Conservation (phyloP, 1,140 invertebrate species). For the Aphelinus atriplicis region DNA sequence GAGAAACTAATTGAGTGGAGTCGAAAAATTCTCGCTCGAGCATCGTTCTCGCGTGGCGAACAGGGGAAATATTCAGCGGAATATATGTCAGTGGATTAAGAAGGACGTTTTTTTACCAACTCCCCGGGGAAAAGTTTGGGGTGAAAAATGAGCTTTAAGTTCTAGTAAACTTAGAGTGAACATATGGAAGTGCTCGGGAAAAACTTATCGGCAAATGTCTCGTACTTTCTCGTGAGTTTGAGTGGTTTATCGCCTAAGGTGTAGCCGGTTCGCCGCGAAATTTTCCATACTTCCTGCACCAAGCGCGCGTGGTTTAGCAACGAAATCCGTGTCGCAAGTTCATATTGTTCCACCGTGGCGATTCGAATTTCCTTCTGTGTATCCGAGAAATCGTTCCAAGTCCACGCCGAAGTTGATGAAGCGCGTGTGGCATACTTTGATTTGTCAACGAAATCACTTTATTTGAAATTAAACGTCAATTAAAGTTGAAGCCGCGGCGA, state of each 20-base stretch:
- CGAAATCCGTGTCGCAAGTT: no score
- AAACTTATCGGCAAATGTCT: constrained; percentile 30
- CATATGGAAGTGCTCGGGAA: constrained; percentile 23
- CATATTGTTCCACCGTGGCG: no score
- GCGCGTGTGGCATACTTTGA: no score
- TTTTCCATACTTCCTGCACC: neutral
- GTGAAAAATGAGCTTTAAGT: constrained; percentile 14
- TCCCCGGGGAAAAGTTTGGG: constrained; percentile 8
- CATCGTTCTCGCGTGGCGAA: no score
- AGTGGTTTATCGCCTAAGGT: constrained; percentile 23
- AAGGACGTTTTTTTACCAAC: neutral
- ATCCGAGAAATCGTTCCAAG: no score
- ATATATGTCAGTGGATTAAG: neutral
- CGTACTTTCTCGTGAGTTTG: constrained; percentile 14
- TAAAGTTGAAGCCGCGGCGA: constrained; percentile 19
- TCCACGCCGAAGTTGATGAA: no score
- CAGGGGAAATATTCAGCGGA: no score
- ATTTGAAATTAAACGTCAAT: constrained; percentile 20
- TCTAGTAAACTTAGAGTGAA: constrained; percentile 12
- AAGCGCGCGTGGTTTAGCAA: neutral
- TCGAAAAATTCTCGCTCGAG: no score
- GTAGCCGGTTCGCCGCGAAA: neutral
- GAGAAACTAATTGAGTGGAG: no score
- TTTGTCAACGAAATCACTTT: constrained; percentile 8
- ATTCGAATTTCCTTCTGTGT: no score